Evolutionary conservation across 2,113 vertebrate genomes (phyloP), one percentile per base, ranked within the genome.

Genomic region (Nannobrachium achirus): DNA sequence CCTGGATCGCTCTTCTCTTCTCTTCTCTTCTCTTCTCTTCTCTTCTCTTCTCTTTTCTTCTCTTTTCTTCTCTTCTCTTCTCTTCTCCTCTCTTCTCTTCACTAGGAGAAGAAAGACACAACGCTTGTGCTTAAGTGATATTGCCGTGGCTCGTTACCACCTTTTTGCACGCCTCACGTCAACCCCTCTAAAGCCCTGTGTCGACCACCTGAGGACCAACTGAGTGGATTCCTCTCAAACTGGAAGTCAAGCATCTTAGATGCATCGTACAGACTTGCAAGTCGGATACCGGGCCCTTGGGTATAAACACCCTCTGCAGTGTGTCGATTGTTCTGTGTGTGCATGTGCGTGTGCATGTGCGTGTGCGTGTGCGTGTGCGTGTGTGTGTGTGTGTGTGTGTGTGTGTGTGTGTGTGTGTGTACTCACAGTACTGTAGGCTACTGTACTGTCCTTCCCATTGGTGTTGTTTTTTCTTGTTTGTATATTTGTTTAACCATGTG

Each of bases 141-240:
- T 71, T 66, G 56, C 64, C 49, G 46, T 67, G 78, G 71, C 71
- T 78, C 38, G 25, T 52, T 33, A 64, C 78, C 72, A 79, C 56
- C 57, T 63, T 69, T 25, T 73, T 56, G 62, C 73, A 61, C 56
- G 20, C 69, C 64, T 56, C 61, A 50, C 64, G 66, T 78, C 63
- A 76, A 61, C 59, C 80, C 70, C 69, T 80, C 66, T 73, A 67
- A 75, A 82, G 69, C 20, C n/a, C 1, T 6, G 39, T 44, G 53
- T 50, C 52, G 14, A 42, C 79, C 78, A 84, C 78, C 76, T 75
- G 82, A 85, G 64, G 73, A 84, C 71, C n/a, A 7, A 18, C 73
- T 59, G 69, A 83, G 72, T 75, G 69, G 75, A 70, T 81, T 86
- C 79, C 82, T 82, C 76, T 81, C 71, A 71, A 82, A 66, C 77